phyloP scores from a whole-genome alignment of 2,113 vertebrate genomes.

The Mormoops blainvillei region DNA sequence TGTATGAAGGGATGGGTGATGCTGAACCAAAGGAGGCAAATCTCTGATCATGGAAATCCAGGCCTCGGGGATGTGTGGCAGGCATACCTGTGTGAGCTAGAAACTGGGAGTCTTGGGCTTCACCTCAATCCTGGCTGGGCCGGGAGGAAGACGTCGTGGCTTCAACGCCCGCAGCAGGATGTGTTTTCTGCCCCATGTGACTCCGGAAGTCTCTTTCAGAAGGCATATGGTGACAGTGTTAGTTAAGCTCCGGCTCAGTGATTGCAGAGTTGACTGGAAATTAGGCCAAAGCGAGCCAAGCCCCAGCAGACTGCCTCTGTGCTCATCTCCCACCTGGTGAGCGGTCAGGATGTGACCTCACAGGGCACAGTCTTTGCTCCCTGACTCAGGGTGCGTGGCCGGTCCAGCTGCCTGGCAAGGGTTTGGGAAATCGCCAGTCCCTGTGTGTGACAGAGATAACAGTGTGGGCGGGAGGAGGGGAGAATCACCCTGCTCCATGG shows the following conservation, averaged over 20 bases:
- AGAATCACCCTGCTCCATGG: rapidly evolving
- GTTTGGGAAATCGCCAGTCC: not conserved
- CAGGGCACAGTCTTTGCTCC: not conserved
- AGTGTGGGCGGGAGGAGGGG: not conserved
- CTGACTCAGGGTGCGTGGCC: not conserved
- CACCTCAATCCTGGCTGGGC: not conserved
- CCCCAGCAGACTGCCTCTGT: not conserved
- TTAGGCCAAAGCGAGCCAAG: not conserved
- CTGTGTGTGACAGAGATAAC: rapidly evolving
- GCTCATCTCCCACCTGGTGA: not conserved
- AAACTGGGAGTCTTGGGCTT: not conserved
- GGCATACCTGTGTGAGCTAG: not conserved
- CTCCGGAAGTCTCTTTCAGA: not conserved
- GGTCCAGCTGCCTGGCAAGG: not conserved
- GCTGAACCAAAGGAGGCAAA: not conserved
- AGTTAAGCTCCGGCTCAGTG: not conserved
- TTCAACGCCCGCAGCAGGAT: not conserved
- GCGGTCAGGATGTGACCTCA: not conserved
- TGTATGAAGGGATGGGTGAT: not conserved
- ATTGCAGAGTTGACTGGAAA: not conserved
- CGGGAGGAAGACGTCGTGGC: not conserved
- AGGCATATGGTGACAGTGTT: not conserved
- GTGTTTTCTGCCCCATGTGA: rapidly evolving
- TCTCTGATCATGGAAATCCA: not conserved
- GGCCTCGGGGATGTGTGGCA: not conserved